Evolutionary conservation across 2,797 vertebrate species (phyloP), one percentile per base, ranked within the genome.

Genomic region (Epinephelus coioides): DNA sequence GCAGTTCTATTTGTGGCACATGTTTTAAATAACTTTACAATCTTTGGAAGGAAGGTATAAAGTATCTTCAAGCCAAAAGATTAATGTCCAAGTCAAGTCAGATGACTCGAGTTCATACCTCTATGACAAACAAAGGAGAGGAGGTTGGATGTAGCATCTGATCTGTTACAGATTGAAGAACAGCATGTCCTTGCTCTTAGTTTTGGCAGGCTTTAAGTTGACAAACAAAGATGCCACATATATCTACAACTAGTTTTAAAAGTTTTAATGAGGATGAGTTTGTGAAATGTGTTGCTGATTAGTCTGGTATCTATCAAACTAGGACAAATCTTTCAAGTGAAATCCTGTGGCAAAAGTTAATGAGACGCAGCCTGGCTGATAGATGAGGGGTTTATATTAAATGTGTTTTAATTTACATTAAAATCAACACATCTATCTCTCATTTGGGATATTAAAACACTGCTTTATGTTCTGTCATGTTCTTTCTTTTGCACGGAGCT

Each of bases 221-320:
- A 62, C 19, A 57, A 72, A 73, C 19, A 43, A 59, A 62, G 14
- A 54, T n/a, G 2, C 40, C 64, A 19, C 19, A n/a, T n/a, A 6
- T 23, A 25, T 54, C 23, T 30, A 13, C 13, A 56, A 46, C 14
- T 66, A 15, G 19, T 73, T 74, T 60, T 30, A 13, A 60, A 65
- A 55, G 27, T 43, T 63, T 76, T 60, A 73, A 75, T 70, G 50
- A 72, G 9, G 14, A 64, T 2, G 17, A 40, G 38, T 65, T 53
- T 70, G 18, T 59, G 14, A 44, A 68, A 56, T 57, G 3, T 53
- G 38, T 50, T 43, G 50, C 19, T 63, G 44, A 68, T 67, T 54
- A 73, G 50, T 51, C 8, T 50, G 15, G 59, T 21, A 62, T 18
- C 55, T 56, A 18, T 57, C 40, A 50, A 68, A 67, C 40, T n/a